Conservation (phyloP, 2,113 vertebrate species). For the Prunella himalayana region DNA sequence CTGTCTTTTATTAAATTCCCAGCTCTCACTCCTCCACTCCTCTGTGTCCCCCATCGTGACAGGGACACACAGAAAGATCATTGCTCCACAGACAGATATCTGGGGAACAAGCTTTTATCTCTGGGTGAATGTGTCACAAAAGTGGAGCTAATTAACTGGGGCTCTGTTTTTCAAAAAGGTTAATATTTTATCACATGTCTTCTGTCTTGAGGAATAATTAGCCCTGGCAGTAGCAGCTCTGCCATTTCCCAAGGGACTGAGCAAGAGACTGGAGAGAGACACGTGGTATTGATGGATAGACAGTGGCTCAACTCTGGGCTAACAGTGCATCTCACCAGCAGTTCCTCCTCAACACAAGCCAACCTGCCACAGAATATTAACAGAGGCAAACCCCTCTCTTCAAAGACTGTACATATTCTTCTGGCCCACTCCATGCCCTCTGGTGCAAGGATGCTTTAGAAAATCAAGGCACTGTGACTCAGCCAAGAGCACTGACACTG, state of each 20-base stretch:
- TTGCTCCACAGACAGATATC: background rate
- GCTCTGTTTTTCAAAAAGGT: slow-evolving; percentile 49
- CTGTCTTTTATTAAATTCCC: background rate
- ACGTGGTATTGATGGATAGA: background rate
- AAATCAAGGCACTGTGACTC: background rate
- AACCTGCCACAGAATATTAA: background rate
- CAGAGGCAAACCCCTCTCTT: background rate
- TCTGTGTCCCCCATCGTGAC: background rate
- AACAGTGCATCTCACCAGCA: background rate
- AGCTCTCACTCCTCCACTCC: background rate
- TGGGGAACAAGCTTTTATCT: slow-evolving; percentile 22
- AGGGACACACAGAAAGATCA: background rate
- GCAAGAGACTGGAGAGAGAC: background rate
- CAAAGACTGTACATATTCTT: background rate
- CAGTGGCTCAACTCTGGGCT: background rate
- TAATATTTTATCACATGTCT: slow-evolving; percentile 62
- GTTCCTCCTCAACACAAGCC: background rate
- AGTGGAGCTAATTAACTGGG: slow-evolving; percentile 48
- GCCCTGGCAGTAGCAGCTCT: slow-evolving; percentile 4
- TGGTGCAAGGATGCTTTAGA: background rate
- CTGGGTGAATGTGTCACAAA: background rate
- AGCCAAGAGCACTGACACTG: background rate
- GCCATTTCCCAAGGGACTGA: background rate
- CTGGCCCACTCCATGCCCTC: background rate
- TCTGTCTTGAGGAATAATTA: slow-evolving; percentile 54